These are phyloP conservation scores for Cosmorhoe ocellata DNA, from an alignment of 2,888 invertebrate genomes.

Conservation along the genomic window DNA sequence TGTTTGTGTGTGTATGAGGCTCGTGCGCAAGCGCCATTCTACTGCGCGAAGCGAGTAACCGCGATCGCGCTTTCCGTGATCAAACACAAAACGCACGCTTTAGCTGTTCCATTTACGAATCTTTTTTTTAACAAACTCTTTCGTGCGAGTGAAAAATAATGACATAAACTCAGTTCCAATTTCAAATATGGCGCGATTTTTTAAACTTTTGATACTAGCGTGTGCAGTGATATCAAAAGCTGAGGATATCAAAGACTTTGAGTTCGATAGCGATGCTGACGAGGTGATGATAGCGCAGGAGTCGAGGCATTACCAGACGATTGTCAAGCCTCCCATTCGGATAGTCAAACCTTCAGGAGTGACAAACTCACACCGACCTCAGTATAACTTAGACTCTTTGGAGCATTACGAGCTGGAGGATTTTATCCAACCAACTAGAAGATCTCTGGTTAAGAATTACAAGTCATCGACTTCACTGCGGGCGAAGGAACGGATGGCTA, in stretches of 20 bases:
- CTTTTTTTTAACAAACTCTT: conserved; percentile 18
- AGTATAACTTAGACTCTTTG: conserved; percentile 72
- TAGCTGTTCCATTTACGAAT: conserved; percentile 26
- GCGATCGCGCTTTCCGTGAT: conserved; percentile 58
- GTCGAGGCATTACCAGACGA: conserved; percentile 66
- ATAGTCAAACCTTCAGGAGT: conserved; percentile 63
- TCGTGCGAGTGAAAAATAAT: conserved; percentile 25
- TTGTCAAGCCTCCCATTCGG: conserved; percentile 62
- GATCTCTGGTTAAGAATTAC: conserved; percentile 53
- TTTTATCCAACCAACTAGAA: conserved; percentile 46
- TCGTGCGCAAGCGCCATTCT: conserved; percentile 56
- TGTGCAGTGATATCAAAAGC: conserved; percentile 44
- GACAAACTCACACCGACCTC: conserved; percentile 74
- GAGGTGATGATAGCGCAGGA: conserved; percentile 77
- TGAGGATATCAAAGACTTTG: conserved; percentile 63
- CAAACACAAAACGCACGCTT: conserved; percentile 41
- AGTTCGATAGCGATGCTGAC: conserved; percentile 57
- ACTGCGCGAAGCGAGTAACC: conserved; percentile 51
- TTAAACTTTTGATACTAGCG: conserved; percentile 44
- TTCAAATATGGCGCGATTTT: conserved; percentile 50
- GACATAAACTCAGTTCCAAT: conserved; percentile 15
- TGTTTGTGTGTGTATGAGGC: conserved; percentile 52
- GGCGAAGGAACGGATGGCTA: conserved; percentile 74
- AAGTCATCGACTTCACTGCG: conserved; percentile 54
- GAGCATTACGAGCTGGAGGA: conserved; percentile 64